Evolutionary conservation across 2,113 vertebrate species (phyloP).

Genomic region (Geococcyx californianus): DNA sequence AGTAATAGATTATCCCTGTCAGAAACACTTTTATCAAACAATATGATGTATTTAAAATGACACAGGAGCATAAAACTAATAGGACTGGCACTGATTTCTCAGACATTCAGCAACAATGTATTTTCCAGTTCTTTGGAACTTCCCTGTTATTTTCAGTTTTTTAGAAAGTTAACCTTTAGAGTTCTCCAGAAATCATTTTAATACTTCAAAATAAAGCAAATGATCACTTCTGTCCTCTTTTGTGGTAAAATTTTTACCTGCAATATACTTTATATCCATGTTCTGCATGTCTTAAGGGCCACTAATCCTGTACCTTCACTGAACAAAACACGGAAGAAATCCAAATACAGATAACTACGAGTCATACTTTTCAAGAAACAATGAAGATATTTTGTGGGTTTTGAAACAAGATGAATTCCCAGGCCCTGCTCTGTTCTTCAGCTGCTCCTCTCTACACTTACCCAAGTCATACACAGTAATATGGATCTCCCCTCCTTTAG

Average conservation of each 20-base stretch:
- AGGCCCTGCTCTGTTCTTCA: background rate
- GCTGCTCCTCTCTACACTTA: background rate
- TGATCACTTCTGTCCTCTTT: background rate
- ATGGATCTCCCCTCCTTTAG: background rate
- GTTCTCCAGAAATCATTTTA: background rate
- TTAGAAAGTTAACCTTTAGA: background rate
- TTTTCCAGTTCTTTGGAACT: background rate
- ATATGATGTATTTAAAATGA: background rate
- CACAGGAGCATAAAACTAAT: background rate
- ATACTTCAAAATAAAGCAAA: background rate
- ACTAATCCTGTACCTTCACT: background rate
- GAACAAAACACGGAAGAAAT: background rate
- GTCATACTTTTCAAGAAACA: background rate
- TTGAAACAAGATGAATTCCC: background rate
- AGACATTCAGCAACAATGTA: accelerated
- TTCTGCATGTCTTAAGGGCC: background rate
- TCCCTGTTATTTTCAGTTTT: background rate
- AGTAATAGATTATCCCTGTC: background rate
- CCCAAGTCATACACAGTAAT: background rate
- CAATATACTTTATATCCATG: background rate
- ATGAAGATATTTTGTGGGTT: background rate
- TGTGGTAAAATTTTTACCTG: background rate
- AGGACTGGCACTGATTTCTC: background rate
- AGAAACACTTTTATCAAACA: background rate
- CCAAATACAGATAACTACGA: background rate